Conservation (phyloP, 1,140 invertebrate genomes). For the Brachionus koreanus region DNA sequence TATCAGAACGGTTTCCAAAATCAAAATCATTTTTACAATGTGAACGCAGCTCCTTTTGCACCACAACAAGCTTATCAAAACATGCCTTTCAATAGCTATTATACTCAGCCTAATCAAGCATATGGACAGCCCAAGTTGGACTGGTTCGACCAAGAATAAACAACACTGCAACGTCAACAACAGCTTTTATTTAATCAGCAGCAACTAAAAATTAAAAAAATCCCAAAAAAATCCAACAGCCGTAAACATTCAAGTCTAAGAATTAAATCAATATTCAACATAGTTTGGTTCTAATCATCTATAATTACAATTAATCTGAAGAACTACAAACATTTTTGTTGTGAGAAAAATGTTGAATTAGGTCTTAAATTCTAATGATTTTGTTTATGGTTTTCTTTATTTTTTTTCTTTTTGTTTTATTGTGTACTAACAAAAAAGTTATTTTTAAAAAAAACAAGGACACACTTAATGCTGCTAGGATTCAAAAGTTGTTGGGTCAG, state of each 20-base stretch:
- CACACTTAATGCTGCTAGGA: conserved; percentile 34
- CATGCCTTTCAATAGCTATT: background rate
- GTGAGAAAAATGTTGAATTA: background rate
- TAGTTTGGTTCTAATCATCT: background rate
- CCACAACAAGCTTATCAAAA: conserved; percentile 26
- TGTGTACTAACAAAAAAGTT: conserved; percentile 19
- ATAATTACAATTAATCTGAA: too few relatives aligned
- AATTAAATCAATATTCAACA: background rate
- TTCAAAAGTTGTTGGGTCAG: conserved; percentile 39
- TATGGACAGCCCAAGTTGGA: conserved; percentile 25
- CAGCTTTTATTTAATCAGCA: conserved; percentile 43
- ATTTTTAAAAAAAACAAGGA: conserved; percentile 24
- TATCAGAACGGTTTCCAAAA: background rate
- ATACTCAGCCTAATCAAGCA: conserved; percentile 5
- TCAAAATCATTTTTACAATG: conserved; percentile 6
- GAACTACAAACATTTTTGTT: too few relatives aligned
- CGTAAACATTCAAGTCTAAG: background rate
- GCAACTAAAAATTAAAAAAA: background rate
- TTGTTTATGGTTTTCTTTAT: background rate
- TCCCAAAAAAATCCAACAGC: background rate
- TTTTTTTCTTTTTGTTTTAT: background rate
- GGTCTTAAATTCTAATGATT: background rate
- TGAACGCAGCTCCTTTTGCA: conserved; percentile 35
- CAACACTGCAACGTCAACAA: conserved; percentile 17
- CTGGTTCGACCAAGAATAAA: conserved; percentile 45